Evolutionary conservation across 2,797 vertebrate genomes (phyloP).

Genomic region (Acanthurus tractus): DNA sequence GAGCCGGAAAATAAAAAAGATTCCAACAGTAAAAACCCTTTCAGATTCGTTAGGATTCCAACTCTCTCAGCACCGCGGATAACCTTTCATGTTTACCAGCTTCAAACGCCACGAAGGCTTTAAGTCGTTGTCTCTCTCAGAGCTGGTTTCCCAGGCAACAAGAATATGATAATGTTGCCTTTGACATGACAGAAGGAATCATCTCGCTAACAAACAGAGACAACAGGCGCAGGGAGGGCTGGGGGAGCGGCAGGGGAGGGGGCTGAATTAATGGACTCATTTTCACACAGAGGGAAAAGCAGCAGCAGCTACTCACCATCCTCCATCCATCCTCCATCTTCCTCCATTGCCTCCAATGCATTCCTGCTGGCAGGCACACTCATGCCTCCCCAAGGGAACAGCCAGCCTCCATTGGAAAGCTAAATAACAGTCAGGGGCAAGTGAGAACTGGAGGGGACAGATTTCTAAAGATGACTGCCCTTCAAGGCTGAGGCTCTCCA

Average conservation of each 20-base stretch:
- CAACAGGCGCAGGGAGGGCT: slow-evolving; percentile 83
- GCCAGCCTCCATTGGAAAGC: slow-evolving; percentile 77
- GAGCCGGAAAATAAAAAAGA: slow-evolving; percentile 8
- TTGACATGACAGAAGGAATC: slow-evolving; percentile 90
- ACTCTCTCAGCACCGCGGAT: slow-evolving; percentile 74
- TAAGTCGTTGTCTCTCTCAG: slow-evolving; percentile 80
- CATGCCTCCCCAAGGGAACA: slow-evolving; percentile 73
- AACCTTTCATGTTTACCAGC: slow-evolving; percentile 86
- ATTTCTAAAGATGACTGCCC: slow-evolving; percentile 74
- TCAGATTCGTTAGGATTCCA: slow-evolving; percentile 70
- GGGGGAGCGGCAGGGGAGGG: slow-evolving; percentile 58
- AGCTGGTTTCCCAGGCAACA: slow-evolving; percentile 87
- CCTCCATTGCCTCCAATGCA: slow-evolving; percentile 76
- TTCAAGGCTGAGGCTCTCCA: slow-evolving; percentile 65
- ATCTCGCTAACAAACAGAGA: slow-evolving; percentile 88
- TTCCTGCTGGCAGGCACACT: slow-evolving; percentile 83
- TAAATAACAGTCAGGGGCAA: slow-evolving; percentile 80
- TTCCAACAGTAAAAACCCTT: slow-evolving; percentile 59
- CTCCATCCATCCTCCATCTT: slow-evolving; percentile 82
- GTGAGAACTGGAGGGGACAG: slow-evolving; percentile 67
- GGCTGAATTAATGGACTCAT: slow-evolving; percentile 85
- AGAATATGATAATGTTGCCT: slow-evolving; percentile 89
- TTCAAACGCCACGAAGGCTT: slow-evolving; percentile 81
- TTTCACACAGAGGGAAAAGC: slow-evolving; percentile 84
- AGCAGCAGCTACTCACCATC: slow-evolving; percentile 76